Base-by-base conservation (phyloP, 2,797 vertebrate genomes). In the Sebastes matsubarae region DNA sequence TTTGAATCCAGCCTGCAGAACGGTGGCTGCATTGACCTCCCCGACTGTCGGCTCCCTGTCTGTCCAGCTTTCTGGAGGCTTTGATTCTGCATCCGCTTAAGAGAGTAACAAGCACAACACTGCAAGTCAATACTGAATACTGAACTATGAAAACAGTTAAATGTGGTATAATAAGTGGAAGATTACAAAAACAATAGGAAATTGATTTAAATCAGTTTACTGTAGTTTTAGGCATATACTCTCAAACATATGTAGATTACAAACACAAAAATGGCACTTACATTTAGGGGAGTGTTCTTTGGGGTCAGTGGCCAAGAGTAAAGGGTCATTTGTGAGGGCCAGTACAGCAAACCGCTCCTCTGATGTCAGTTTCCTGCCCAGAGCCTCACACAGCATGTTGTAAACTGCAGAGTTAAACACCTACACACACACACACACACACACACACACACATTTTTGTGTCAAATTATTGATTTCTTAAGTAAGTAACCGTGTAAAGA, bases 1-100 rank as follows among this genome's bases (percentile, higher is more conserved):
- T 94, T 89, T 96, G 94, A 96, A 97, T 70, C 80, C 42, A 29
- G 96, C 93, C 87, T 99, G 97, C 46, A 99, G 90, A 92, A 94
- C 85, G 25, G 87, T 86, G 79, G 91, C 95, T 27, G 97, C 96
- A 69, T 81, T 78, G 67, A 74, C 84, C 92, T 98, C 96, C 77
- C 93, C 77, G 13, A 88, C 65, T 78, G 96, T 95, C n/a, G 95
- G 86, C 30, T 87, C 87, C 83, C 5, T 95, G 68, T 94, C 92
- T 46, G 79, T 89, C 88, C 90, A 83, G 0, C 63, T 77, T 29
- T 83, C 68, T 42, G 75, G 76, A 22, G 65, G 34, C 11, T 87
- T 70, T 22, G 81, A 73, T 38, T 74, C 65, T 66, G 12, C 32
- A 65, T 81, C 78, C 70, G 29, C 36, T 89, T 68, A 22, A 90